Evolutionary conservation across 2,113 vertebrate genomes (phyloP), one percentile per base, ranked within the genome.

Genomic region (Glaucidium brasilianum): DNA sequence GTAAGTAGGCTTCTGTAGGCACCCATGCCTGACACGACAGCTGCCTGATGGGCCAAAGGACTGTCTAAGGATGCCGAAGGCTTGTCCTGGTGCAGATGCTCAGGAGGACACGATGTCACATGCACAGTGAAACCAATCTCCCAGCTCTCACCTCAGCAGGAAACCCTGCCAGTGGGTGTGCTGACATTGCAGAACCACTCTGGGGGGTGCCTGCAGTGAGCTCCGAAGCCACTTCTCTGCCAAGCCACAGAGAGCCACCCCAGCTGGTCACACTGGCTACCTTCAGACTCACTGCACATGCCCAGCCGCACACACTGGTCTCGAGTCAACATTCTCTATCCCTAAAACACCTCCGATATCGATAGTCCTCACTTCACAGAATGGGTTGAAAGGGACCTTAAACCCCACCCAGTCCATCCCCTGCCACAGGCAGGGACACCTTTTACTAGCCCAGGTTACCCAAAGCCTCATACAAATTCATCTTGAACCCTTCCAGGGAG

Each of bases 141-240:
- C 0, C 1, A 32, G 35, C 56, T 52, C 50, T 29, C 78, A 32
- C 14, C 73, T 39, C 18, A 16, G 39, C 23, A 68, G 59, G 55
- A 67, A 63, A 19, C 50, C 29, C 52, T n/a, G 59, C 4, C 64
- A 35, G 75, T 0, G 20, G 53, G 16, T 8, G 12, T 53, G 39
- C 66, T 34, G 73, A 20, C 13, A 13, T 32, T 14, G 69, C 80
- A 32, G 25, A 45, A 47, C 25, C 39, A 2, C 35, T 11, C 53
- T 43, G 49, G 5, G 1, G 15, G 0, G 18, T 10, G 35, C 25
- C 67, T 22, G 64, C 56, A 18, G 34, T 0, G 8, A 43, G 45
- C 85, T 27, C 78, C 16, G 20, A 19, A 32, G 50, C 12, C 63
- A 3, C 43, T 5, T 16, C 19, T 17, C 2, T 2, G 19, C 50